Percentiles rank a stretch among this genome's conserved stretches.
Conservation (phyloP, 1,140 invertebrate species). For the Drosophila simulans region DNA sequence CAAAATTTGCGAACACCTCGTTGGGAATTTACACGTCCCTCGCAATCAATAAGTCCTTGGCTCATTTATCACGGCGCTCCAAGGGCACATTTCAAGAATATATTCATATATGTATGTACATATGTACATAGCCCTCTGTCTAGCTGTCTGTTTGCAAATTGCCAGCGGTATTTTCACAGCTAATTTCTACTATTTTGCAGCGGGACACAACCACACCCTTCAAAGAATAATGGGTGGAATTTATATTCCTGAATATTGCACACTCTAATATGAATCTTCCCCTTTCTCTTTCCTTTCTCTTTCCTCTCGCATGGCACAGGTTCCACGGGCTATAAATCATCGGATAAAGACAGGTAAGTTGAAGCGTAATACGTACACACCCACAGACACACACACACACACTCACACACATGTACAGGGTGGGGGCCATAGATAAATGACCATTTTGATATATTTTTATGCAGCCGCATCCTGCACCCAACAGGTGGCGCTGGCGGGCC, state of each 20-base stretch:
- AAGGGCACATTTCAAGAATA: conserved; percentile 2
- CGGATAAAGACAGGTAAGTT: conserved; percentile 85
- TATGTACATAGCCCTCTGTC: conserved; percentile 14
- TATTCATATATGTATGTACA: background rate
- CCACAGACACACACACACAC: background rate
- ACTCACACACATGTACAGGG: conserved; percentile 6
- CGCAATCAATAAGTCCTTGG: conserved; percentile 38
- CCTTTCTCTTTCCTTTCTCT: conserved; percentile 18
- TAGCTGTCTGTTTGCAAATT: conserved; percentile 31
- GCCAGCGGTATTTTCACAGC: conserved; percentile 38
- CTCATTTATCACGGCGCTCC: conserved; percentile 60
- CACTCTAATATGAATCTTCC: conserved; percentile 43
- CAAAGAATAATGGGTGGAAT: conserved; percentile 31
- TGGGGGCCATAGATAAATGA: conserved; percentile 53
- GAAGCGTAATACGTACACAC: conserved; percentile 64
- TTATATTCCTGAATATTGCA: conserved; percentile 39
- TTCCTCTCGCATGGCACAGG: conserved; percentile 51
- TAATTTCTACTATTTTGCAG: conserved; percentile 47
- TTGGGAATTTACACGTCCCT: conserved; percentile 40
- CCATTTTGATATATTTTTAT: conserved; percentile 77
- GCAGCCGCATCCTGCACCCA: conserved; percentile 45
- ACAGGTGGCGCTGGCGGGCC: conserved; percentile 76
- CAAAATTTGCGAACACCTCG: conserved; percentile 47
- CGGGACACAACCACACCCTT: conserved; percentile 30
- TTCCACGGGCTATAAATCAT: conserved; percentile 84